phyloP scores from a whole-genome alignment of 2,888 invertebrate species.

The Blomia tropicalis region DNA sequence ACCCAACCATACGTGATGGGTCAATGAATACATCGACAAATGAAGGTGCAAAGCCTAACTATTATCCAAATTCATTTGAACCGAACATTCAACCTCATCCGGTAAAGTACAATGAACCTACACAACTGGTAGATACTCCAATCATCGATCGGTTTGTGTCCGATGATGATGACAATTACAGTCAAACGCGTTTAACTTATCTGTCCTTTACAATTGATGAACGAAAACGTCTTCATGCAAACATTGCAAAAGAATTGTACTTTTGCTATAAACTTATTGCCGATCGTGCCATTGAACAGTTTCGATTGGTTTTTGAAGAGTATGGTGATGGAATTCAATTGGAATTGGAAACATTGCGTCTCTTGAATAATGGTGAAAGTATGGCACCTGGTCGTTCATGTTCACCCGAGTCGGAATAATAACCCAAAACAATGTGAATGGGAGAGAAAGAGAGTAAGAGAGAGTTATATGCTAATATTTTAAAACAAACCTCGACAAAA shows the following conservation, averaged over 20 bases:
- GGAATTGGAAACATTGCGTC: slow-evolving; percentile 12
- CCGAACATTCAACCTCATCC: background rate
- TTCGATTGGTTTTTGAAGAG: slow-evolving; percentile 59
- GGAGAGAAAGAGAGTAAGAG: no score
- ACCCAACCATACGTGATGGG: slow-evolving; percentile 51
- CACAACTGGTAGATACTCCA: slow-evolving; percentile 48
- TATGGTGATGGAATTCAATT: slow-evolving; percentile 40
- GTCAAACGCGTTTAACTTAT: slow-evolving; percentile 64
- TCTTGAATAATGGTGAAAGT: no score
- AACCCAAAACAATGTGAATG: no score
- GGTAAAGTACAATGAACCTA: slow-evolving; percentile 40
- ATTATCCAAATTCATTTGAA: slow-evolving; percentile 85
- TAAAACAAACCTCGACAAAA: no score
- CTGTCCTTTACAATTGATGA: slow-evolving; percentile 45
- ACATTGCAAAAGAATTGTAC: slow-evolving; percentile 60
- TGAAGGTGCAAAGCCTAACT: slow-evolving; percentile 74
- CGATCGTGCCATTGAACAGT: slow-evolving; percentile 63
- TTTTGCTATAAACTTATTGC: slow-evolving; percentile 69
- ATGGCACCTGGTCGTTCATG: no score
- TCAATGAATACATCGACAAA: slow-evolving; percentile 55
- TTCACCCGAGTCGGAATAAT: no score
- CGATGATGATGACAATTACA: slow-evolving; percentile 73
- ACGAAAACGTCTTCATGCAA: slow-evolving; percentile 53
- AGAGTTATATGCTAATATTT: no score
- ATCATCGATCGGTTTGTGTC: slow-evolving; percentile 60